A percentile compares a stretch with the other conserved stretches of the same genome.
Conservation (phyloP, 2,888 invertebrate species). For the Brachylomia viminalis region DNA sequence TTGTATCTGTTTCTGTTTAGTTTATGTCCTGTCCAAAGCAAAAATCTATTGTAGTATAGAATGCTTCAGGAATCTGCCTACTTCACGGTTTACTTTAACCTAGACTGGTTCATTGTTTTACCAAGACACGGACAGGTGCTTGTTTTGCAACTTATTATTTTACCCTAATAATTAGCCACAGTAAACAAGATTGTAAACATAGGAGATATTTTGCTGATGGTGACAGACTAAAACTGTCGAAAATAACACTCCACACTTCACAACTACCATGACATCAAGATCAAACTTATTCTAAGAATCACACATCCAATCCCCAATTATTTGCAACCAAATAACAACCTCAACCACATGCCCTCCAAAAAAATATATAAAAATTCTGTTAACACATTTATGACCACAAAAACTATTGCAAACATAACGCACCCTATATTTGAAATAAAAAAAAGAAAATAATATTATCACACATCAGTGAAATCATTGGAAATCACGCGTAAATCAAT, state of each 20-base stretch:
- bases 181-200: too few species aligned
- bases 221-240: neutral
- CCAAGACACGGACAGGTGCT: too few species aligned
- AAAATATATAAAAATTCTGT: slow-evolving; percentile 44
- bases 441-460: slow-evolving; percentile 48
- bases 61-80: neutral
- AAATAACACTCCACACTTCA: neutral
- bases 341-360: slow-evolving; percentile 22
- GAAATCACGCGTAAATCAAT: slow-evolving; percentile 74
- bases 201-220: neutral
- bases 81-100: neutral
- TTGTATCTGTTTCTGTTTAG: neutral
- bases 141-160: too few species aligned
- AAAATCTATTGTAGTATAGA: too few species aligned
- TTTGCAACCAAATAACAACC: slow-evolving; percentile 8
- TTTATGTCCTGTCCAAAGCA: neutral
- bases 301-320: slow-evolving; percentile 2
- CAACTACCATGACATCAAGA: neutral
- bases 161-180: too few species aligned
- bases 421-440: slow-evolving; percentile 32
- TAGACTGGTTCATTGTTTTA: neutral
- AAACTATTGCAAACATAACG: slow-evolving; percentile 24
- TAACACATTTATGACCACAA: slow-evolving; percentile 52
- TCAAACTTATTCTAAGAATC: slow-evolving; percentile 23
- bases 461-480: slow-evolving; percentile 62